Percentiles rank a stretch among this genome's conserved stretches.
These are phyloP conservation scores for Zeuzera pyrina DNA, from an alignment of 2,888 invertebrate species.

Conservation along the genomic window DNA sequence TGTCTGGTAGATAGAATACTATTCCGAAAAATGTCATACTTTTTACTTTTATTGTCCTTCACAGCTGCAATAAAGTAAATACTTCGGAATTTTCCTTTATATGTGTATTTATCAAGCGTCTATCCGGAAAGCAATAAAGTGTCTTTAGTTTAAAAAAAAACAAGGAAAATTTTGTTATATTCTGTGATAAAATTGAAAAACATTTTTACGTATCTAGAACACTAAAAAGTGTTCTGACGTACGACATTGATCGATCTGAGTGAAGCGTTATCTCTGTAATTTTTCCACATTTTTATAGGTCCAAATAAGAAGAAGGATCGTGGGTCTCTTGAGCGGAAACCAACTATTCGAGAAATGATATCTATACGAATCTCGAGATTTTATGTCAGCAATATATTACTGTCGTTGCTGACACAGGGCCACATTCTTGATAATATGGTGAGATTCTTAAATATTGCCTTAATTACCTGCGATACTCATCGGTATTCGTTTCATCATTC, in stretches of 20 bases:
- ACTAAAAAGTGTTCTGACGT: conserved; percentile 22
- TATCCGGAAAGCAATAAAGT: no score
- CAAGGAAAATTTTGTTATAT: no score
- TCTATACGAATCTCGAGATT: conserved; percentile 59
- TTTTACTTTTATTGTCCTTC: no score
- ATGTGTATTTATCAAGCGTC: no score
- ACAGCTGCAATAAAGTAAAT: no score
- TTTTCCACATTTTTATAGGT: conserved; percentile 57
- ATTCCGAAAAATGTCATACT: no score
- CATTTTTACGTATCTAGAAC: no score
- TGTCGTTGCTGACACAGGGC: conserved; percentile 44
- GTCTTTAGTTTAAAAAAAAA: no score
- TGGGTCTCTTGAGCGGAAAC: conserved; percentile 48
- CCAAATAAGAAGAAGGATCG: conserved; percentile 35
- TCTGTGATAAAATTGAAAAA: no score
- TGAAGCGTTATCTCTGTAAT: conserved; percentile 45
- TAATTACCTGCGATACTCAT: conserved; percentile 63
- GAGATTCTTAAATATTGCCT: conserved; percentile 60
- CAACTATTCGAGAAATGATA: conserved; percentile 58
- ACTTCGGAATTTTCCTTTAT: no score
- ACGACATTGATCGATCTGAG: conserved; percentile 56
- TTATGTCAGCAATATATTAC: conserved; percentile 68
- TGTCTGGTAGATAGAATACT: no score
- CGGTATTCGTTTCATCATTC: conserved; percentile 50
- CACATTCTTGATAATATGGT: conserved; percentile 54